Evolutionary conservation across 2,888 invertebrate genomes (phyloP), one percentile per base, ranked within the genome.

Genomic region (Cheilosia soror): DNA sequence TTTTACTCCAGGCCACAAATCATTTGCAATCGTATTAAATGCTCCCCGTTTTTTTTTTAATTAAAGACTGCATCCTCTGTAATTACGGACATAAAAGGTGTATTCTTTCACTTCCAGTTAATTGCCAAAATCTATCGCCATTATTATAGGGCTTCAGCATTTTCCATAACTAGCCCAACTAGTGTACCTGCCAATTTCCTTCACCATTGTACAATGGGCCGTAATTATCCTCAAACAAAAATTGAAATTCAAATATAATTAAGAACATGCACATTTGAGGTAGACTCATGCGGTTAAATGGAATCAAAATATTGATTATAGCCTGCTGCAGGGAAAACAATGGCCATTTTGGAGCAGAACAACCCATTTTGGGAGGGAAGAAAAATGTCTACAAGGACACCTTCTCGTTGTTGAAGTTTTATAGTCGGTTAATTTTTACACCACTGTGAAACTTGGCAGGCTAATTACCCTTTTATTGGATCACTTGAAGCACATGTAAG

Each of bases 231-330:
- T 71, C 66, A 76, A 75, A 75, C 71, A 40, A 71, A 37, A 80
- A 79, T 79, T 84, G 79, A 80, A 80, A 80, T 75, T 84, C 40
- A 62, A 60, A 69, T 80, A 49, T 80, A 80, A 84, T 84, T 84
- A 80, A 51, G 65, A 53, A 49, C 79, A 75, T 79, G 83, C 65
- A 75, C 40, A 71, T 37, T 58, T 49, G 13, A 20, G 57, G 15
- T 53, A 63, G 58, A 9, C 29, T 63, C 27, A 13, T 13, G 5
- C 4, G 4, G 5, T 51, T 27, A 4, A 51, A 53, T 53, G 33
- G 42, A n/a, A 51, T 40, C 49, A 13, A 69, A 69, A 55, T 62
- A 60, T 62, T 40, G 37, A 53, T 42, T 72, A 42, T 9, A 53
- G 13, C 6, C 13, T 60, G 9, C 33, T 47, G 31, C 33, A 1